These are phyloP conservation scores for Parascotia fuliginaria DNA, from an alignment of 2,888 invertebrate genomes.

Conservation along the genomic window DNA sequence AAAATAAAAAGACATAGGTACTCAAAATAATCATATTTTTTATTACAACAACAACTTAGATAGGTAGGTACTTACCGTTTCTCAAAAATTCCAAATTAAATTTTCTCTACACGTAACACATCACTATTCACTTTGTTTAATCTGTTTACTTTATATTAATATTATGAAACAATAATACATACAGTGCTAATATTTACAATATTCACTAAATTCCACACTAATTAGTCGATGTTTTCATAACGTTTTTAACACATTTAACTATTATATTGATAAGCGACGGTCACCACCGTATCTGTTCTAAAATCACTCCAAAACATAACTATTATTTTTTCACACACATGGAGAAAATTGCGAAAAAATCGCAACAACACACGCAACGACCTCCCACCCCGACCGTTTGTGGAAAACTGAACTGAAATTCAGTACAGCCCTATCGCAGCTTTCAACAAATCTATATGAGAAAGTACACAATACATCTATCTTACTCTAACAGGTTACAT, in stretches of 20 bases:
- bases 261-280: constrained; percentile 22
- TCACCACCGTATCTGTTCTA: constrained; percentile 24
- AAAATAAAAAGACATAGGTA: no score
- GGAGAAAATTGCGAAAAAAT: constrained; percentile 41
- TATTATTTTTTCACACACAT: constrained; percentile 40
- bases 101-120: constrained; percentile 27
- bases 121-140: constrained; percentile 37
- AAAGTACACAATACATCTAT: constrained; percentile 64
- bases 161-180: constrained; percentile 21
- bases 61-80: constrained; percentile 28
- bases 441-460: constrained; percentile 82
- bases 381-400: constrained; percentile 27
- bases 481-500: constrained; percentile 47
- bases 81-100: constrained; percentile 33
- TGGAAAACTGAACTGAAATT: constrained; percentile 41
- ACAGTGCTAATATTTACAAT: constrained; percentile 34
- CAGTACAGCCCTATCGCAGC: constrained; percentile 50
- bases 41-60: no score
- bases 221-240: constrained; percentile 41
- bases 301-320: constrained; percentile 37
- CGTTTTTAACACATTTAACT: constrained; percentile 28
- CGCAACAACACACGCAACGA: constrained; percentile 20
- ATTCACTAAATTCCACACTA: constrained; percentile 42
- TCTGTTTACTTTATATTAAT: constrained; percentile 18
- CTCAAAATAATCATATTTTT: no score